Conservation (phyloP, 2,113 vertebrate genomes). For the Centropristis striata region DNA sequence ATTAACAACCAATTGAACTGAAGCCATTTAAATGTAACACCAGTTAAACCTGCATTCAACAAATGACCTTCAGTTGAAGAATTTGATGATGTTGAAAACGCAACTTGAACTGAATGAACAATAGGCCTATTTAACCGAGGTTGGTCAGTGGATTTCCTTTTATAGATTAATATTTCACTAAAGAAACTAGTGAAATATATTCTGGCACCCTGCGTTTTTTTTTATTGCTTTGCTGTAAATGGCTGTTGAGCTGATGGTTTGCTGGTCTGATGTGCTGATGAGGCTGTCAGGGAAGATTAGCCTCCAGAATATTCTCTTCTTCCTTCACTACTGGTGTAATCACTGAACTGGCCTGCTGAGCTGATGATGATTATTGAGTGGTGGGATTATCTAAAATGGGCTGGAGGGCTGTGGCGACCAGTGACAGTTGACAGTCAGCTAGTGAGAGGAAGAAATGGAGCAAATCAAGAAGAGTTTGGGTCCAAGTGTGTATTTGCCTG, state of each 20-base stretch:
- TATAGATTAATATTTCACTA: not conserved
- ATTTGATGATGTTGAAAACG: no score
- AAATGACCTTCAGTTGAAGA: not conserved
- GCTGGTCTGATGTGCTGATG: constrained; percentile 33
- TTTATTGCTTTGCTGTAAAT: not conserved
- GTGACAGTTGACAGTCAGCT: constrained; percentile 48
- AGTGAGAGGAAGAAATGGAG: constrained; percentile 7
- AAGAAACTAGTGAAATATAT: not conserved
- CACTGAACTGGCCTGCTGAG: constrained; percentile 52
- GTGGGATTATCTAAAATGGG: constrained; percentile 67
- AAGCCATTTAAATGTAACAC: not conserved
- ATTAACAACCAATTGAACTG: not conserved
- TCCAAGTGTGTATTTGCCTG: constrained; percentile 17
- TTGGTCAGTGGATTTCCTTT: not conserved
- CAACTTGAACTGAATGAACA: not conserved
- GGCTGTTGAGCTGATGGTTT: constrained; percentile 18
- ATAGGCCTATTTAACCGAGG: not conserved
- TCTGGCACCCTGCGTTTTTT: constrained; percentile 6
- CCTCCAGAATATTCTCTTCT: constrained; percentile 45
- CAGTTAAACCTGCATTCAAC: not conserved
- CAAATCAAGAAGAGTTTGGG: constrained; percentile 25
- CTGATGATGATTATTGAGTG: constrained; percentile 63
- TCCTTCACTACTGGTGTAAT: constrained; percentile 58
- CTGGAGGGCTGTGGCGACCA: constrained; percentile 22
- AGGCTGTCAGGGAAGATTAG: constrained; percentile 55